Base-by-base conservation (phyloP, 2,797 vertebrate genomes). In the Cheracebus regulus region DNA sequence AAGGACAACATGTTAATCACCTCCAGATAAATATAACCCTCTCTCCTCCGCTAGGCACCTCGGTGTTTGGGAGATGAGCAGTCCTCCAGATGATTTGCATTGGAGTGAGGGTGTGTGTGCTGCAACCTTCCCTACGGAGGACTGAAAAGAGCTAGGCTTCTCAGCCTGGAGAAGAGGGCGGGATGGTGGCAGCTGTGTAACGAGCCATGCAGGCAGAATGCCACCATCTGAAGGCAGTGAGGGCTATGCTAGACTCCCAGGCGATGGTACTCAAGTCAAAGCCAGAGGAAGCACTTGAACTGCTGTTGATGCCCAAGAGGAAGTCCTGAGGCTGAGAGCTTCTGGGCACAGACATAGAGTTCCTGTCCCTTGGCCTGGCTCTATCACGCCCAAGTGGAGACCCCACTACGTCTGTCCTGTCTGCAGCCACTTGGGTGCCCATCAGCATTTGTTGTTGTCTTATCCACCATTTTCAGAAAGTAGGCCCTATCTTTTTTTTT, bases 1-100 rank as follows among this genome's bases (percentile, higher is more conserved):
- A 90, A 92, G 55, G 89, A 64, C 11, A 46, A 39, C 4, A 57
- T 84, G 73, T 72, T 75, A 46, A 50, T 85, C 76, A 30, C 26
- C 41, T 81, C 48, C 44, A 50, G 39, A 22, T n/a, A 89, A 92
- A 44, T 13, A 61, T 8, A 14, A 46, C 22, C 81, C 30, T 76
- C 22, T 64, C 12, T 90, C 4, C 33, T n/a, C 30, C 12, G 36
- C 76, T 86, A 1, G 4, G 44, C 55, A 28, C 33, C 55, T 84
- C 13, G 14, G 36, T 50, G 11, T 67, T 33, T 64, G 52, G 52
- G 52, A 76, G 44, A 30, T 4, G 20, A 26, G 3, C 44, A n/a
- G 3, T 61, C 48, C 30, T 55, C 14, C 67, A 90, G 73, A 61
- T 39, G 46, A 39, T 10, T 28, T 33, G 80, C 19, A 41, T 5